Base-by-base conservation (phyloP, 2,113 vertebrate genomes). In the Dasypus novemcinctus region DNA sequence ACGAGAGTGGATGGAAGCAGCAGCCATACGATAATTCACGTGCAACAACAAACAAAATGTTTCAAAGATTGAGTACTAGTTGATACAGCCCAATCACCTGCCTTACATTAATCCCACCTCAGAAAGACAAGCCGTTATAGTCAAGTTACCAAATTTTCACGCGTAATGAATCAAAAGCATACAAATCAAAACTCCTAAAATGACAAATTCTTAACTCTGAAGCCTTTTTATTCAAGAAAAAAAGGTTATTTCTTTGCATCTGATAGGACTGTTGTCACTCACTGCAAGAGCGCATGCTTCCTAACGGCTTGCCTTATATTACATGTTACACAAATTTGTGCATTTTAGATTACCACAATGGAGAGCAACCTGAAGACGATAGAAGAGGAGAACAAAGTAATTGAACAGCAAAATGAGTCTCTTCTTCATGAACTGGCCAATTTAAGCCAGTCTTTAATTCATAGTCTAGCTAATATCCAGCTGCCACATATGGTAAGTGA, bases 311-410 rank as follows among this genome's bases (percentile, higher is more conserved):
- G 52, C 96, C 96, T 96, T 90, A 15, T 98, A 97, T 98, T 97
- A 98, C 98, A 98, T 98, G 98, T 90, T 96, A 54, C 94, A 25
- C 93, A 90, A 91, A 87, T 95, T 59, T 98, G 91, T 98, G 95
- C 87, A 4, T 98, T 98, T 93, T 97, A 99, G 99, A 99, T 99
- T 96, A 99, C 99, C 94, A 99, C 99, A 91, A 99, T 99, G 99
- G 99, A 99, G 99, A 99, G 99, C 99, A 99, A 98, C 99, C 99
- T 99, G 99, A 99, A 99, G 99, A 99, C 99, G 68, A 99, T 99
- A 98, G 99, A 99, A 98, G 99, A 99, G 98, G 99, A 99, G 98
- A 99, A 99, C 99, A 99, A 99, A 98, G 99, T 99, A 98, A 99
- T 99, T 98, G 99, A 99, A 98, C 99, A 99, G 98, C 99, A 99